Evolutionary conservation across 2,113 vertebrate species (phyloP).

Genomic region (Zosterops japonicus): DNA sequence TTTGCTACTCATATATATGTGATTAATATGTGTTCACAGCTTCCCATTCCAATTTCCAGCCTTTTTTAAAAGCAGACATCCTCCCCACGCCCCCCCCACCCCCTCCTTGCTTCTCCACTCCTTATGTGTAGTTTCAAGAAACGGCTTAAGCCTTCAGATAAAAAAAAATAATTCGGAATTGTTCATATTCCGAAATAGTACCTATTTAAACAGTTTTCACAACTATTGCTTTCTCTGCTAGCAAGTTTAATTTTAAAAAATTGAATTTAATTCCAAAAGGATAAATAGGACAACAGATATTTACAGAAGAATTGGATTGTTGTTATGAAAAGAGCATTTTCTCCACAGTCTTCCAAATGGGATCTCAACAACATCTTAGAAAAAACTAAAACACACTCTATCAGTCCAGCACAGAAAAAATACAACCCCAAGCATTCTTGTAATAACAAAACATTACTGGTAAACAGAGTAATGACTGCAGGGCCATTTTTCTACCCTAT

Average conservation of each 20-base stretch:
- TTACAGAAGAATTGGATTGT: conserved; percentile 53
- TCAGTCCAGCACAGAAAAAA: conserved; percentile 2
- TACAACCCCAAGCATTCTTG: conserved; percentile 1
- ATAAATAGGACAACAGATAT: conserved; percentile 63
- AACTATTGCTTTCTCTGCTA: conserved; percentile 59
- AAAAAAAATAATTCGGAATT: neutral
- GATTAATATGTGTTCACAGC: conserved; percentile 7
- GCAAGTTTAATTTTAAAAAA: conserved; percentile 13
- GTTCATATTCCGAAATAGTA: conserved; percentile 58
- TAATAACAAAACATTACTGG: neutral
- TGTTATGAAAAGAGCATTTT: conserved; percentile 49
- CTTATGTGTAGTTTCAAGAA: conserved; percentile 1
- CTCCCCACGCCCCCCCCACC: neutral
- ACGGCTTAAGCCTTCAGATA: conserved; percentile 1
- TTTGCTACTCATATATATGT: neutral
- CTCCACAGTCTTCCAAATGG: conserved; percentile 32
- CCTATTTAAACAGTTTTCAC: conserved; percentile 49
- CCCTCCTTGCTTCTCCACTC: neutral
- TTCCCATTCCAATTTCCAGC: neutral
- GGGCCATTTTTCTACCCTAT: neutral
- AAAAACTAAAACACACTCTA: conserved; percentile 51
- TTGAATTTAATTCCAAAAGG: conserved; percentile 45
- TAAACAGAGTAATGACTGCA: neutral
- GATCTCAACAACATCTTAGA: conserved; percentile 54
- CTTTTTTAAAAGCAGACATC: neutral